Evolutionary conservation across 2,888 invertebrate species (phyloP).

Genomic region (Phanerotoma sp.): DNA sequence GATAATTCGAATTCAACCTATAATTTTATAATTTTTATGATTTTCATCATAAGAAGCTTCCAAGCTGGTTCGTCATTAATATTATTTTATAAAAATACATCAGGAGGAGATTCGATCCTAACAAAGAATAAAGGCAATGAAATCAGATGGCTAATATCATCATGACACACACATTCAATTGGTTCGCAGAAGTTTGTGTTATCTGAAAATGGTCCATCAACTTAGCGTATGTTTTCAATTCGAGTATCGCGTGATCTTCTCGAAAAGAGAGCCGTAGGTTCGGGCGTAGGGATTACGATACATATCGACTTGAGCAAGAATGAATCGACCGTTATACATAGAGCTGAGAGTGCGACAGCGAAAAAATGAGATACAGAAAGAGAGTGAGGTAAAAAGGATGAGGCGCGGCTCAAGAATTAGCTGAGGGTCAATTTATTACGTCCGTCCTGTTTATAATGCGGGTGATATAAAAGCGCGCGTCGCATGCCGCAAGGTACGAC

Average conservation of each 20-base stretch:
- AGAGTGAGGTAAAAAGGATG: slow-evolving; percentile 9
- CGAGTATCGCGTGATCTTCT: slow-evolving; percentile 12
- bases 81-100: too few relatives aligned
- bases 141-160: neutral
- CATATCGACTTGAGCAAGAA: slow-evolving; percentile 12
- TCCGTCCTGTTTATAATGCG: slow-evolving; percentile 38
- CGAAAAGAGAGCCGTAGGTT: too few relatives aligned
- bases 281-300: slow-evolving; percentile 4
- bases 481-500: slow-evolving; percentile 20
- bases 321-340: slow-evolving; percentile 12
- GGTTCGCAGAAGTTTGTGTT: neutral
- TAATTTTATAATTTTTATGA: too few relatives aligned
- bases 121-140: too few relatives aligned
- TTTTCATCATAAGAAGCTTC: too few relatives aligned
- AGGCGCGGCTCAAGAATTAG: slow-evolving; percentile 39
- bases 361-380: slow-evolving; percentile 2
- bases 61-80: too few relatives aligned
- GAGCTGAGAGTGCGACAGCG: slow-evolving; percentile 3
- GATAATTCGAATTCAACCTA: too few relatives aligned
- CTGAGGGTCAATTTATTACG: slow-evolving; percentile 41
- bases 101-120: too few relatives aligned
- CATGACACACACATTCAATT: slow-evolving; percentile 5
- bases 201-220: slow-evolving; percentile 1
- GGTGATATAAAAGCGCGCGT: slow-evolving; percentile 33
- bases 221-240: slow-evolving; percentile 8